Evolutionary conservation across 2,113 vertebrate species (phyloP), one percentile per base, ranked within the genome.

Genomic region (Ochotona curzoniae): DNA sequence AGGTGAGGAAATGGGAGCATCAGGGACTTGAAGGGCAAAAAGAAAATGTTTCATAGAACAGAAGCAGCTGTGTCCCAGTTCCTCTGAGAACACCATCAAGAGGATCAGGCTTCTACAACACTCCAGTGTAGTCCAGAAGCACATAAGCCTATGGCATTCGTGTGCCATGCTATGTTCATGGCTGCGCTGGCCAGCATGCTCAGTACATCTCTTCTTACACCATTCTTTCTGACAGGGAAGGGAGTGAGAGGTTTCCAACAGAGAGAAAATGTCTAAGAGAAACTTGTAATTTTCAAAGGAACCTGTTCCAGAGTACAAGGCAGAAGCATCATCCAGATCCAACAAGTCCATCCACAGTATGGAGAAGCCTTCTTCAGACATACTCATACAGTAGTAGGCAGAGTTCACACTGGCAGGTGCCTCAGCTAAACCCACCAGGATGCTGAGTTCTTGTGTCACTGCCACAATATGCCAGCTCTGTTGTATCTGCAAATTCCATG

Each of bases 191-290:
- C 61, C 18, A 15, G 32, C 32, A 44, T 21, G 17, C 30, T 73
- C 70, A 18, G 0, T 35, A 32, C 49, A 4, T 92, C 75, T n/a
- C 32, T 85, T 30, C 18, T 95, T 38, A n/a, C 35, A 30, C 69
- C 47, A 83, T 85, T 90, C 15, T 11, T 38, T 63, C 38, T 83
- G 26, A 12, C 51, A 78, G 38, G 4, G 44, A n/a, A n/a, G n/a
- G 21, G 25, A 44, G 54, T 35, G 54, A 92, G 74, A 87, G 21
- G 69, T 26, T 47, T 38, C 15, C 17, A 64, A 25, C 2, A 8
- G 20, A 7, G 21, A 73, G 49, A 66, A 79, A 69, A 82, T 63
- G 32, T 51, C 90, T 91, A 57, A 49, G 51, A 73, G 79, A 84
- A 87, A 92, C 83, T 51, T 87, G 2, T n/a, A 38, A 76, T 81